Conservation (phyloP, 2,113 vertebrate species). For the Pelusios castaneus region DNA sequence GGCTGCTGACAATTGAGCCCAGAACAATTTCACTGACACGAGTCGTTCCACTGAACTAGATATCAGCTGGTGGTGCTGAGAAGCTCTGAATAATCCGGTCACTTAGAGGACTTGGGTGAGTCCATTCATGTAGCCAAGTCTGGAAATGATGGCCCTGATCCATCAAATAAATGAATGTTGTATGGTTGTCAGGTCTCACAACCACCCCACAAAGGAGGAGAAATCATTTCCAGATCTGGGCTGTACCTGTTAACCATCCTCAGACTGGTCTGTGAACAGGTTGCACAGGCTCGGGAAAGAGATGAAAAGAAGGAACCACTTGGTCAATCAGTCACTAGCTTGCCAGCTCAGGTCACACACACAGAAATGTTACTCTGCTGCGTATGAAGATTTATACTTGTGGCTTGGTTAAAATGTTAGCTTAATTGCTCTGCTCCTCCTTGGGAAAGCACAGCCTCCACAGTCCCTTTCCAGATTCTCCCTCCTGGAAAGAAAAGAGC, state of each 20-base stretch:
- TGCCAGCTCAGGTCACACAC: neutral
- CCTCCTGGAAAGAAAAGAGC: rapidly evolving
- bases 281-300: neutral
- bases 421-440: neutral
- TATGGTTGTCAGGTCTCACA: neutral
- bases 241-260: too few species aligned
- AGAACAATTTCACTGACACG: rapidly evolving
- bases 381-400: slow-evolving; percentile 6
- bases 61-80: neutral
- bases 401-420: slow-evolving; percentile 9
- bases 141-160: neutral
- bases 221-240: too few species aligned
- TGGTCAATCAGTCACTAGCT: slow-evolving; percentile 45
- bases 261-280: too few species aligned
- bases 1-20: rapidly evolving
- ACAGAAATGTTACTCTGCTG: slow-evolving; percentile 6
- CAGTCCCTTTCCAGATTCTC: rapidly evolving
- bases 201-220: too few species aligned
- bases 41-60: rapidly evolving
- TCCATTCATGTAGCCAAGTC: neutral
- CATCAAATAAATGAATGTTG: too few species aligned
- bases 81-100: neutral
- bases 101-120: neutral
- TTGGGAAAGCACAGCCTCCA: neutral
- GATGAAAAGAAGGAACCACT: neutral